Evolutionary conservation across 2,797 vertebrate genomes (phyloP).

Genomic region (Bucorvus abyssinicus): DNA sequence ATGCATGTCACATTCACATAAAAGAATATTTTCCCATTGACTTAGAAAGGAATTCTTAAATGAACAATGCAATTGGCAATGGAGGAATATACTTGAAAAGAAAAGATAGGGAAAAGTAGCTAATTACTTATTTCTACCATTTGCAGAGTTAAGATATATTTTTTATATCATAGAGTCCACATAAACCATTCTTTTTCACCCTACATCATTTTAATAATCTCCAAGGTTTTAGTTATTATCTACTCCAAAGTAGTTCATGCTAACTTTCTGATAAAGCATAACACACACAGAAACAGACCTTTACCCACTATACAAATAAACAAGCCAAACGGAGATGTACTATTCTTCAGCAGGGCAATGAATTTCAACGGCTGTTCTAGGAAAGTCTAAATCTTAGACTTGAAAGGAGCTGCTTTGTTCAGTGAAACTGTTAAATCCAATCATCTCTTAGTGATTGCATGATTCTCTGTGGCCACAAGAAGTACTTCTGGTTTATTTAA

Average conservation of each 20-base stretch:
- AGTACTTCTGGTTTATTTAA: neutral
- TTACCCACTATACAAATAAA: neutral
- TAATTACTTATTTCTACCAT: neutral
- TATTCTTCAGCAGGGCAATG: neutral
- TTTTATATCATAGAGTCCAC: neutral
- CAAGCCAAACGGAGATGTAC: neutral
- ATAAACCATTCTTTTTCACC: neutral
- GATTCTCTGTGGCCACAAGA: neutral
- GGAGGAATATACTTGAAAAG: neutral
- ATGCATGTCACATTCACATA: neutral
- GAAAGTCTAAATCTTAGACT: neutral
- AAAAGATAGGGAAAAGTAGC: neutral
- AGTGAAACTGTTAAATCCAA: neutral
- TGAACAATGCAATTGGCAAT: neutral
- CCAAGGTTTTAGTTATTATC: neutral
- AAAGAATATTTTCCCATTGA: neutral
- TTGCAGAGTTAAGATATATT: neutral
- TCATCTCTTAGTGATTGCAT: neutral
- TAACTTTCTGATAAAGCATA: neutral
- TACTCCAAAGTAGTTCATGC: neutral
- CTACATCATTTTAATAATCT: neutral
- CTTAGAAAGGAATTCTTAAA: neutral
- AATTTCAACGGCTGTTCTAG: neutral
- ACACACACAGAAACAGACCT: neutral
- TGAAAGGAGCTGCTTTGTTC: neutral